These are phyloP conservation scores for Drosophila bunnanda DNA, from an alignment of 2,888 invertebrate species.

Conservation along the genomic window DNA sequence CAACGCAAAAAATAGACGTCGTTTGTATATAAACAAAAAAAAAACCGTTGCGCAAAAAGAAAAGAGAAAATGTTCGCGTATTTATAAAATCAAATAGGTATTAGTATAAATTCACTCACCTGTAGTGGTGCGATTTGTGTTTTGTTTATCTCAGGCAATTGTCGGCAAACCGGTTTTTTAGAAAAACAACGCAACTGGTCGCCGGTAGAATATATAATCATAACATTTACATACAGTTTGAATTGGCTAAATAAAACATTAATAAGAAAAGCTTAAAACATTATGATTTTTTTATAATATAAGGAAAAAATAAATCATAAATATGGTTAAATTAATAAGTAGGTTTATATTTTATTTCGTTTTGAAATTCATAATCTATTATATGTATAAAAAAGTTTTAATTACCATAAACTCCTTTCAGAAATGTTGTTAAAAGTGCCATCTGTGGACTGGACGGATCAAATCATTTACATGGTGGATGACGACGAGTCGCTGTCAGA, in stretches of 20 bases:
- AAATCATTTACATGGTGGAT: conserved; percentile 82
- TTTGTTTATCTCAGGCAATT: conserved; percentile 32
- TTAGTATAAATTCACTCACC: conserved; percentile 1
- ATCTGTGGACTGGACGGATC: conserved; percentile 83
- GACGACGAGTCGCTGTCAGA: conserved; percentile 83
- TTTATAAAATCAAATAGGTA: conserved; percentile 45
- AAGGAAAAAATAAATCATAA: too few species aligned
- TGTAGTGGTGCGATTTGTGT: conserved; percentile 31
- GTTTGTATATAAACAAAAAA: conserved; percentile 34
- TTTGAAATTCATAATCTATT: too few species aligned
- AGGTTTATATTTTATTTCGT: too few species aligned
- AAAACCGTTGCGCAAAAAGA: conserved; percentile 50
- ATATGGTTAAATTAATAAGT: too few species aligned
- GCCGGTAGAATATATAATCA: conserved; percentile 41
- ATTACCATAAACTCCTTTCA: background rate
- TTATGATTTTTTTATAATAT: too few species aligned
- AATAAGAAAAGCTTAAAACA: background rate
- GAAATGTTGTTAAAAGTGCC: conserved; percentile 83
- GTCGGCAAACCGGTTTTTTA: conserved; percentile 62
- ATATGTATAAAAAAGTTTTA: background rate
- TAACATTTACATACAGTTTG: conserved; percentile 7
- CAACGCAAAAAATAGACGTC: conserved; percentile 56
- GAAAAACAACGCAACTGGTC: conserved; percentile 34
- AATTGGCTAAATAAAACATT: background rate
- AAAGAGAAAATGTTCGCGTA: conserved; percentile 62